Evolutionary conservation across 2,113 vertebrate genomes (phyloP).

Genomic region (Carassius carassius): DNA sequence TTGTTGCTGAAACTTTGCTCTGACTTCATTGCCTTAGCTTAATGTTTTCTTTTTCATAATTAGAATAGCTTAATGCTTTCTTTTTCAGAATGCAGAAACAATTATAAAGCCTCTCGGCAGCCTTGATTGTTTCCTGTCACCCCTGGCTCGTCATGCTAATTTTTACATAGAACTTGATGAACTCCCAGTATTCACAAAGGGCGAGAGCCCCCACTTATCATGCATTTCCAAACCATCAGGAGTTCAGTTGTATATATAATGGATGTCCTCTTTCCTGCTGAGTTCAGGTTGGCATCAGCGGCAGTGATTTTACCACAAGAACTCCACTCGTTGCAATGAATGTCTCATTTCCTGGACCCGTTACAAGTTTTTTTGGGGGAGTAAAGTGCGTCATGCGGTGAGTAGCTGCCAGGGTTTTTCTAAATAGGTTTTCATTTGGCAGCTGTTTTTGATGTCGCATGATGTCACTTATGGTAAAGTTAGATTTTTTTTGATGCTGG

Average conservation of each 20-base stretch:
- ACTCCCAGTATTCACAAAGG: constrained; percentile 64
- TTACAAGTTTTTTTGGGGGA: background rate
- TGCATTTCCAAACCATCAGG: constrained; percentile 61
- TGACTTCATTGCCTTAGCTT: constrained; percentile 59
- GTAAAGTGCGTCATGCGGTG: background rate
- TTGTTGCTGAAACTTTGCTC: constrained; percentile 61
- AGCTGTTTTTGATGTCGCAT: background rate
- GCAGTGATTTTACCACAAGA: constrained; percentile 36
- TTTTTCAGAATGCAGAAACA: constrained; percentile 65
- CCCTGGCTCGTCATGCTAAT: constrained; percentile 61
- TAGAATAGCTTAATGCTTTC: constrained; percentile 42
- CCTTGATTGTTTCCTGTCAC: constrained; percentile 66
- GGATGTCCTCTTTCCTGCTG: constrained; percentile 54
- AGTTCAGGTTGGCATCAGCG: constrained; percentile 61
- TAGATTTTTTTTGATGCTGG: background rate
- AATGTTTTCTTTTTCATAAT: constrained; percentile 55
- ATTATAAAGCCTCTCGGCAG: constrained; percentile 65
- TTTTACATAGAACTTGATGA: constrained; percentile 65
- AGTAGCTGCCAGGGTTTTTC: background rate
- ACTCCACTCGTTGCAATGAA: constrained; percentile 51
- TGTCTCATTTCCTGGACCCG: constrained; percentile 36
- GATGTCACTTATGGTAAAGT: background rate
- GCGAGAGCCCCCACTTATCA: constrained; percentile 57
- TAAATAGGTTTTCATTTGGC: background rate
- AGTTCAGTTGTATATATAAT: constrained; percentile 61